Evolutionary conservation across 2,888 invertebrate genomes (phyloP), one percentile per base, ranked within the genome.

Genomic region (Ophraella communa): DNA sequence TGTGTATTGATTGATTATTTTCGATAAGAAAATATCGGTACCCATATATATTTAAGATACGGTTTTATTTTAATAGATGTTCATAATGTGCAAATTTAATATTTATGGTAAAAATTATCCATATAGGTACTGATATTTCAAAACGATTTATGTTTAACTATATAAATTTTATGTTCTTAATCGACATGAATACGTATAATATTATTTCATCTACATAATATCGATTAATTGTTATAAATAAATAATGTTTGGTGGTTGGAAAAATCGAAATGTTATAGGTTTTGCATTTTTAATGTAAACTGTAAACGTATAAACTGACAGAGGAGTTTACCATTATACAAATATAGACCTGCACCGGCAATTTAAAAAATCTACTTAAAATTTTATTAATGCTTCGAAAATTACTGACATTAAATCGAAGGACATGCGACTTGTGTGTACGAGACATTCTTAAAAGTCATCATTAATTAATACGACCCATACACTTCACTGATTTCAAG

Each of bases 401-500:
- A 68, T 54, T 30, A 59, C 45, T 56, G 42, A 62, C 62, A 27
- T 62, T 58, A 44, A 54, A 54, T 47, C 54, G 64, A 64, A 49
- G 58, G 66, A 64, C 68, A 68, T 68, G 68, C 68, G 66, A 66
- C 39, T 14, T 39, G n/a, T 39, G 7, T 17, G 39, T 17, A 39
- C 39, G 17, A 39, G 39, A 17, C 7, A 39, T 17, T 39, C 17
- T 39, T 17, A 39, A 39, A 39, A 39, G 39, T 39, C 17, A 17
- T 39, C 14, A 39, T 7, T 5, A 39, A 39, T 30, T 30, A 10
- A 30, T 30, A 30, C 30, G 11, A 17, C 14, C 5, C 39, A 39
- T 39, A 33, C n/a, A 39, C 3, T 39, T 11, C 8, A 30, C 10
- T 35, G 39, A 39, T 39, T 39, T 39, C 17, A 17, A 17, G 39